Evolutionary conservation across 2,113 vertebrate species (phyloP).

Genomic region (Pantherophis guttatus): DNA sequence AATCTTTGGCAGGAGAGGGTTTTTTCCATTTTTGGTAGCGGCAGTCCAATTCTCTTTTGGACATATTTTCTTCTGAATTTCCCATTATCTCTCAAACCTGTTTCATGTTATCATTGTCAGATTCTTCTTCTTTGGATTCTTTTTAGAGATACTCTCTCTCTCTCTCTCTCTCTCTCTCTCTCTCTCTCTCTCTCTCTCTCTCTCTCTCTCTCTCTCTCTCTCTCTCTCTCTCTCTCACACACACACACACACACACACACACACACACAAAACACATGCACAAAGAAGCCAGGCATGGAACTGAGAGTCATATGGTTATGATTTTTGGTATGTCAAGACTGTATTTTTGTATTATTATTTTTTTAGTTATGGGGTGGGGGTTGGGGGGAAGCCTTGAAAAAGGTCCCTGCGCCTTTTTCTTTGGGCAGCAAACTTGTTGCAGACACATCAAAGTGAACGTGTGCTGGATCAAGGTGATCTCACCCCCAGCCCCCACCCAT

Average conservation of each 20-base stretch:
- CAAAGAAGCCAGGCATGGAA: constrained; percentile 69
- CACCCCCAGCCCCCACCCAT: constrained; percentile 63
- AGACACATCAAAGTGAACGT: constrained; percentile 94
- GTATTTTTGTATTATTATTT: constrained; percentile 65
- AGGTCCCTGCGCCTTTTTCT: constrained; percentile 78
- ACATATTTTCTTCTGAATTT: constrained; percentile 78
- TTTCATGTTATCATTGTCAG: constrained; percentile 97
- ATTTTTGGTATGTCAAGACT: constrained; percentile 93
- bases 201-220: too few relatives aligned
- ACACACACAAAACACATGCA: not conserved
- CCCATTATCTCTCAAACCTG: constrained; percentile 87
- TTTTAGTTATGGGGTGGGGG: not conserved
- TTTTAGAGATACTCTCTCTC: not conserved
- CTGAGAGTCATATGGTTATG: constrained; percentile 97
- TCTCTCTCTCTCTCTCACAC: not conserved
- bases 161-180: too few relatives aligned
- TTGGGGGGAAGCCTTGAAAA: constrained; percentile 32
- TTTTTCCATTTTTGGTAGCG: constrained; percentile 95
- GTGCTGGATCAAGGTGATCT: constrained; percentile 97
- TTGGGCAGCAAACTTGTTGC: constrained; percentile 84
- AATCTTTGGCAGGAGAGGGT: constrained; percentile 81
- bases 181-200: too few relatives aligned
- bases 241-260: not conserved
- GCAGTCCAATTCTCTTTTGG: constrained; percentile 73
- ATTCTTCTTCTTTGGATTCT: constrained; percentile 86